phyloP scores from a whole-genome alignment of 2,888 invertebrate species.

The Drosophila suboccidentalis region DNA sequence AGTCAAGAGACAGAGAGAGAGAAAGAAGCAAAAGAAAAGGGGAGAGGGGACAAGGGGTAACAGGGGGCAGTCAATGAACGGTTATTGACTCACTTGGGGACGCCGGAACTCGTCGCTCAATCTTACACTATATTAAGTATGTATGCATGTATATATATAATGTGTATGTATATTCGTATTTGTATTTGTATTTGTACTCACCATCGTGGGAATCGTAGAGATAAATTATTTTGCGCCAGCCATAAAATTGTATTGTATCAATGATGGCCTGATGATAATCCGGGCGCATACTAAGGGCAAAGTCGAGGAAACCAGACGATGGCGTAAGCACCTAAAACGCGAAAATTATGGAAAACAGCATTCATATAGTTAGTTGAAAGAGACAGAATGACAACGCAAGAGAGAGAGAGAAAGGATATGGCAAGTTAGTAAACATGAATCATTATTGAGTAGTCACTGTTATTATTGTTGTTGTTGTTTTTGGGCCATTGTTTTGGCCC shows the following conservation, averaged over 20 bases:
- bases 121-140: conserved; percentile 48
- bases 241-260: conserved; percentile 96
- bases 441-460: conserved; percentile 73
- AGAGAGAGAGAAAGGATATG: conserved; percentile 24
- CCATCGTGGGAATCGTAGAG: conserved; percentile 92
- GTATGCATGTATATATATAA: background rate
- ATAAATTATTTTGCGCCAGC: conserved; percentile 92
- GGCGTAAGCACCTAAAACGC: conserved; percentile 91
- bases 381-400: conserved; percentile 3
- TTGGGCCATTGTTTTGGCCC: conserved; percentile 48
- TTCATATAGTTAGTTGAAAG: conserved; percentile 5
- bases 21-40: background rate
- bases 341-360: conserved; percentile 77
- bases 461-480: conserved; percentile 40
- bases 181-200: conserved; percentile 85
- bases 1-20: background rate
- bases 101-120: conserved; percentile 38
- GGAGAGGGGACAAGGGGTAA: background rate
- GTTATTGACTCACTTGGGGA: conserved; percentile 60
- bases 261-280: conserved; percentile 98
- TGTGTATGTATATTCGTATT: background rate
- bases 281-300: conserved; percentile 97
- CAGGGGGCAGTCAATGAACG: conserved; percentile 43
- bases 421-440: conserved; percentile 80
- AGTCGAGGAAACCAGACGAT: conserved; percentile 94